These are phyloP conservation scores for Morone chrysops DNA, from an alignment of 2,113 vertebrate species.

Conservation along the genomic window DNA sequence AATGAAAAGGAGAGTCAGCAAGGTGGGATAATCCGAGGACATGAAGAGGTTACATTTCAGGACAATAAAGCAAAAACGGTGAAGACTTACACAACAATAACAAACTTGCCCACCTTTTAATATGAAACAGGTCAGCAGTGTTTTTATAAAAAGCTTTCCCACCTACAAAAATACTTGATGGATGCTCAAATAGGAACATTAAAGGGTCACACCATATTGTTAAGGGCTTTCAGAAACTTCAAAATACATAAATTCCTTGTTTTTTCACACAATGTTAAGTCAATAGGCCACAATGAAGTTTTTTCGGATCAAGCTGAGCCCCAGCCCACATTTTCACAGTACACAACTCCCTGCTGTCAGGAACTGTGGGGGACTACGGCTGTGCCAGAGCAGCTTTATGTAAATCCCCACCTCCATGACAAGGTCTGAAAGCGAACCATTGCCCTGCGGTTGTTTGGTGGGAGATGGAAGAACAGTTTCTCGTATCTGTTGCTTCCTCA, in stretches of 20 bases:
- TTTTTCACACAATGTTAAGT: not conserved
- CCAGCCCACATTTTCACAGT: slow-evolving; percentile 1
- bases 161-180: not conserved
- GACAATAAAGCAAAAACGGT: slow-evolving; percentile 2
- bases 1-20: slow-evolving; percentile 29
- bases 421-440: slow-evolving; percentile 9
- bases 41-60: not conserved
- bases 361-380: not conserved
- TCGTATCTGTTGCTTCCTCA: slow-evolving; percentile 17
- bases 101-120: not conserved
- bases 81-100: slow-evolving; percentile 11
- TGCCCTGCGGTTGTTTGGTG: slow-evolving; percentile 3
- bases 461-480: not conserved
- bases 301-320: slow-evolving; percentile 18
- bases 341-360: slow-evolving; percentile 11
- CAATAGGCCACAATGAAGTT: slow-evolving; percentile 15
- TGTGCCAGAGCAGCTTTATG: slow-evolving; percentile 29
- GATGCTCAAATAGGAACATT: not conserved
- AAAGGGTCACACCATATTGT: slow-evolving; percentile 13
- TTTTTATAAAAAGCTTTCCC: slow-evolving; percentile 12
- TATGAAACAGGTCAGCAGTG: not conserved
- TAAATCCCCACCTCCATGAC: slow-evolving; percentile 25
- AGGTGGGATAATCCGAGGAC: slow-evolving; percentile 37
- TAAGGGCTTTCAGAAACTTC: slow-evolving; percentile 3
- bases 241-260: slow-evolving; percentile 1